Evolutionary conservation across 2,888 invertebrate species (phyloP).

Genomic region (Polylopha cassiicola): DNA sequence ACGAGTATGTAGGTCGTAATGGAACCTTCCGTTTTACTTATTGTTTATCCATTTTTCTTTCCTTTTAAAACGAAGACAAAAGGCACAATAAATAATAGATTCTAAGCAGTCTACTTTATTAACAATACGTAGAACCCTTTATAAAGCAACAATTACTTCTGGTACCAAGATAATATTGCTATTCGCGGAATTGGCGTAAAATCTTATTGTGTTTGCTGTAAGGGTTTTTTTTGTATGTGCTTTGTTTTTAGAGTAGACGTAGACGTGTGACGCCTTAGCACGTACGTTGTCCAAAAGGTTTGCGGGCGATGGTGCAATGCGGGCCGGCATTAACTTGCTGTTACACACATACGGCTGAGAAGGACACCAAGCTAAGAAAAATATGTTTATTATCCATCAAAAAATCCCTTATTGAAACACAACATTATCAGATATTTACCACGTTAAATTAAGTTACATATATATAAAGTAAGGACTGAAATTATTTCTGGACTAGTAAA

Average conservation of each 20-base stretch:
- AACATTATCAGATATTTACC: no score
- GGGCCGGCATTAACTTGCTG: constrained; percentile 16
- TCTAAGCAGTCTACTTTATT: constrained; percentile 18
- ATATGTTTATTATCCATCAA: no score
- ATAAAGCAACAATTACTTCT: constrained; percentile 18
- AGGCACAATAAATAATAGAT: constrained; percentile 18
- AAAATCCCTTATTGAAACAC: no score
- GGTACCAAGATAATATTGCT: background rate
- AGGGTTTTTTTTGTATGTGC: constrained; percentile 12
- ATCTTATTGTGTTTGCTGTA: constrained; percentile 2
- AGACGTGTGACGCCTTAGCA: constrained; percentile 4
- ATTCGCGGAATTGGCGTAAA: background rate
- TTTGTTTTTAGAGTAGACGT: constrained; percentile 4
- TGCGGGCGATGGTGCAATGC: constrained; percentile 20
- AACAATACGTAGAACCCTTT: constrained; percentile 19
- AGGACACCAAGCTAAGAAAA: background rate
- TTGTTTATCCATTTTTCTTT: no score
- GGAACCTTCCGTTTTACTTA: no score
- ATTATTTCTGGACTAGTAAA: no score
- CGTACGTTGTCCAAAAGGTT: constrained; percentile 21
- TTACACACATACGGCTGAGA: constrained; percentile 3
- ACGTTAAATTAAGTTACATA: no score
- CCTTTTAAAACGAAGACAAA: constrained; percentile 9
- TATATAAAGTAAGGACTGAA: no score
- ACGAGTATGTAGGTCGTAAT: no score